Evolutionary conservation across 2,113 vertebrate genomes (phyloP), one percentile per base, ranked within the genome.

Genomic region (Sciurus niger): DNA sequence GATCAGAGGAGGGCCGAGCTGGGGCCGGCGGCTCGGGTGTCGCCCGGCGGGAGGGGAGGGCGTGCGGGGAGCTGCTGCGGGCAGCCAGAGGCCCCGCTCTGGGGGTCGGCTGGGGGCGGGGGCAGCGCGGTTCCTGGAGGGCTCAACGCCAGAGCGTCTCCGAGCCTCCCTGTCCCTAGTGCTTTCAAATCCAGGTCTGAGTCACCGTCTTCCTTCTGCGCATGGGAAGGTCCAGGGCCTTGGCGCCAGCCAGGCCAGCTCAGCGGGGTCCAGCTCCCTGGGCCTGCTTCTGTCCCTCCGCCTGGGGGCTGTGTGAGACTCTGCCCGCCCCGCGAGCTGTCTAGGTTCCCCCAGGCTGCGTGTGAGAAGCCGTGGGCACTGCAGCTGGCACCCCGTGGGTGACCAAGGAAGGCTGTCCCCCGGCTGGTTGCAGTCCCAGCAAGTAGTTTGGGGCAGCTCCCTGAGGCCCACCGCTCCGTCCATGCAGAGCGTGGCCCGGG

Each of bases 1-100:
- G 98, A 98, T 97, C 98, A 63, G 87, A 30, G 78, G 20, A 2
- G n/a, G 84, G 34, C 37, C 74, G 13, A 22, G 70, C 87, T 10
- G 51, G 25, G 40, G 12, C 25, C 0, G 24, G 85, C 48, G 82
- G 96, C 96, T 97, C 96, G 0, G 84, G 63, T 97, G 40, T 97
- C 97, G 34, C 32, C 93, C n/a, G 0, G 6, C 32, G n/a, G 83
- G 89, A 34, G 37, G 43, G 83, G 76, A 12, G 60, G 51, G 28
- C 8, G 20, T 5, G 68, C 76, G 90, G 70, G 0, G 88, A 58
- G 55, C 55, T 58, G 55, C 55, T 78, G 25, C 37, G 32, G 90
- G 60, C 70, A 43, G 88, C 87, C 37, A 63, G 46, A 14, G 60
- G 4, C 34, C 51, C 60, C 1, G 46, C 22, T 55, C 76, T 2